A percentile compares a stretch with the other conserved stretches of the same genome.
phyloP scores from a whole-genome alignment of 37 sponge, comb jelly and placozoan genomes.

The Halichondria panicea region DNA sequence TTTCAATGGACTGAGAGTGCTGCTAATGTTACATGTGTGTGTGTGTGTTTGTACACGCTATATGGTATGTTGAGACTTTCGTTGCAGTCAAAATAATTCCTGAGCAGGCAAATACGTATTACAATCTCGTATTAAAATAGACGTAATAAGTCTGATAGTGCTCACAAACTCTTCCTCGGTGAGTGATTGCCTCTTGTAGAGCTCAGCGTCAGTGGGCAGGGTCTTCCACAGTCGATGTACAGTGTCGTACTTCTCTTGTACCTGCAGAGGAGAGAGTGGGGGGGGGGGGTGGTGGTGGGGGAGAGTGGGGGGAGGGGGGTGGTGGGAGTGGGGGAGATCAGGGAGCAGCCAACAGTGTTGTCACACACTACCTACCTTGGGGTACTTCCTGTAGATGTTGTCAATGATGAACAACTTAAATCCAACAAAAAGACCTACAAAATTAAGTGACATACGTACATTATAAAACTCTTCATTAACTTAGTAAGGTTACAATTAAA shows the following conservation, averaged over 20 bases:
- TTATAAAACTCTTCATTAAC: too few species aligned
- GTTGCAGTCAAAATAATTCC: too few species aligned
- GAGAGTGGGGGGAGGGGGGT: background rate
- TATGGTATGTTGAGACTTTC: too few species aligned
- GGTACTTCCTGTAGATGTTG: slow-evolving; percentile 81
- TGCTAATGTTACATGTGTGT: background rate
- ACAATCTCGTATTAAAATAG: too few species aligned
- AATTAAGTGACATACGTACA: too few species aligned
- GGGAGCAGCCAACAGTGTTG: background rate
- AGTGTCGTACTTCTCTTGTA: slow-evolving; percentile 77
- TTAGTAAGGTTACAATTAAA: too few species aligned
- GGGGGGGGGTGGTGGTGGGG: background rate
- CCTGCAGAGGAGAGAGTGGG: slow-evolving; percentile 28
- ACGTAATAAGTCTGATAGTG: too few species aligned
- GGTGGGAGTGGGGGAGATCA: background rate
- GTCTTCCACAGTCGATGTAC: slow-evolving; percentile 63
- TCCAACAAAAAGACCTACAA: slow-evolving; percentile 53
- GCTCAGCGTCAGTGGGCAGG: slow-evolving; percentile 74
- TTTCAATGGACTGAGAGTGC: background rate
- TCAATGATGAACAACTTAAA: slow-evolving; percentile 82
- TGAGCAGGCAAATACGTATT: too few species aligned
- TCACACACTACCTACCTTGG: slow-evolving; percentile 57
- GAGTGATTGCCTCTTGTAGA: slow-evolving; percentile 45
- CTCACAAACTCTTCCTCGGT: slow-evolving; percentile 50
- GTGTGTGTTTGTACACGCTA: too few species aligned